Base-by-base conservation (phyloP, 2,797 vertebrate genomes). In the Adelosebastes latens region DNA sequence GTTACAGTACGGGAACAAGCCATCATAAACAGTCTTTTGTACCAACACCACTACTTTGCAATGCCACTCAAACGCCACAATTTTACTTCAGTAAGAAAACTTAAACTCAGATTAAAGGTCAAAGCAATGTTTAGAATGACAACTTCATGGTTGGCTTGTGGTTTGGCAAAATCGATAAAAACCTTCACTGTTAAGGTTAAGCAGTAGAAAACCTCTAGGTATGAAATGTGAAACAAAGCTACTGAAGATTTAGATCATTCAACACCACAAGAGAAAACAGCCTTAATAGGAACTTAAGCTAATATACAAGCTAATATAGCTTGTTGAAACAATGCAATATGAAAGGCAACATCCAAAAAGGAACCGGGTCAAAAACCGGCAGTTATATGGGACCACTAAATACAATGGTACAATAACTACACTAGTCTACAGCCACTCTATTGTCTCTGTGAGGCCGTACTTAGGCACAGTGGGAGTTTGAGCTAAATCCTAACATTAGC, bases 71-170 rank as follows among this genome's bases (percentile, higher is more conserved):
- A 36, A 72, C 29, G 11, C 27, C n/a, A 63, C 60, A 34, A 75
- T 60, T 18, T 22, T 6, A 52, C n/a, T 71, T 65, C 25, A 32
- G 12, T 59, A 25, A 70, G 25, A 68, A 58, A 63, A 22, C 67
- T 64, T 81, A 55, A 67, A 85, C 6, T 72, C 8, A 34, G 36
- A 80, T 69, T 31, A 75, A 80, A 82, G 68, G 72, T 66, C 27
- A 56, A 77, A 53, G 24, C 27, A 29, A 59, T 58, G 53, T 65
- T 80, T 70, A 72, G 24, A 62, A 74, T 56, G 53, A 73, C 49
- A 80, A 29, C 61, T 67, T 80, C 42, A 80, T 63, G 53, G 53
- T n/a, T 31, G 29, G 13, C 27, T 70, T 80, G 68, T 62, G 60
- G 70, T 80, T 77, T 77, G 24, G 65, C 56, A 53, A 29, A 61